Conservation (phyloP, 2,113 vertebrate species). For the Candoia aspera region DNA sequence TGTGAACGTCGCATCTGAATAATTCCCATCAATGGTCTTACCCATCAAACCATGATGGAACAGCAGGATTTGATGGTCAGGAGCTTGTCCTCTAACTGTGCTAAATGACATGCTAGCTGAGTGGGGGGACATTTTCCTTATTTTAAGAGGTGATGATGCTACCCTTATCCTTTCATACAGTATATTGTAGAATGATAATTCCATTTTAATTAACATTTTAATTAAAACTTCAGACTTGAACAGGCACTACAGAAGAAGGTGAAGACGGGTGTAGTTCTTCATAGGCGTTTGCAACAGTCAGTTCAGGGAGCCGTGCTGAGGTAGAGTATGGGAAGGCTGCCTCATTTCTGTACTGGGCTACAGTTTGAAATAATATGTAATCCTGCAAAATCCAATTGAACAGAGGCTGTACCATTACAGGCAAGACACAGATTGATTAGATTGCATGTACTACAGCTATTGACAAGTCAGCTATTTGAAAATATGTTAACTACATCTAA, state of each 20-base stretch:
- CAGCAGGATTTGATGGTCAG: neutral
- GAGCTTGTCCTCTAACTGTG: neutral
- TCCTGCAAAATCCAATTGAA: neutral
- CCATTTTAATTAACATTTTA: neutral
- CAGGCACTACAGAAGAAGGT: neutral
- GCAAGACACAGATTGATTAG: neutral
- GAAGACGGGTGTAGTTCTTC: too few relatives aligned
- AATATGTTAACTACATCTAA: neutral
- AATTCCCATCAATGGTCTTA: neutral
- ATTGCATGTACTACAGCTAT: neutral
- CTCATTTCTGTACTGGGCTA: neutral
- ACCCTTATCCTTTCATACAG: neutral
- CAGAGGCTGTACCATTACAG: neutral
- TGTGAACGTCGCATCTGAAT: neutral
- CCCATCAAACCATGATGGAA: neutral
- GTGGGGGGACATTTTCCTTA: neutral
- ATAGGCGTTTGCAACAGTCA: neutral
- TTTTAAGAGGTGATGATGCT: neutral
- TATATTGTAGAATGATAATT: neutral
- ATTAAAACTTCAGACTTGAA: neutral
- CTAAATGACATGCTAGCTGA: neutral
- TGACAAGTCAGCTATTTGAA: neutral
- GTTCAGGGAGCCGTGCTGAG: neutral
- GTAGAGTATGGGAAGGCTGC: neutral
- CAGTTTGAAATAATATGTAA: neutral